These are phyloP conservation scores for Netelia virgata DNA, from an alignment of 2,888 invertebrate species.

Conservation along the genomic window DNA sequence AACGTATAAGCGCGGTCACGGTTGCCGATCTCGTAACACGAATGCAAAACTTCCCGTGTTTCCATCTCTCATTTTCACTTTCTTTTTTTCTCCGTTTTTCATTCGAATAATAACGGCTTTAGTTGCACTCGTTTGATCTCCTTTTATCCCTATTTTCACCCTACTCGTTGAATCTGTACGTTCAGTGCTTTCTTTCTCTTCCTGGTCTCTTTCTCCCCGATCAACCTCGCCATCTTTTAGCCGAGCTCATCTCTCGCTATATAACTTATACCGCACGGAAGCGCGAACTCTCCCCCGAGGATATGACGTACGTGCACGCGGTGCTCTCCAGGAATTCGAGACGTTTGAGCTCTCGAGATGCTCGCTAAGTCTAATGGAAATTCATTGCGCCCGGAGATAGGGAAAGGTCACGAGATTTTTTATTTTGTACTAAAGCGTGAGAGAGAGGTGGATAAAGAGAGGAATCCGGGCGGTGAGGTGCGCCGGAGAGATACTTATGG, in stretches of 20 bases:
- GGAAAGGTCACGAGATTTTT: constrained; percentile 48
- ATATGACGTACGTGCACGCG: constrained; percentile 55
- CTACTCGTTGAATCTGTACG: too few relatives aligned
- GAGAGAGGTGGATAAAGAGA: constrained; percentile 20
- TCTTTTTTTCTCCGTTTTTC: background rate
- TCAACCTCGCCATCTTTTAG: constrained; percentile 50
- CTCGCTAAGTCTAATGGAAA: constrained; percentile 56
- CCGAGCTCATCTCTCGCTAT: constrained; percentile 19
- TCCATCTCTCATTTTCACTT: constrained; percentile 15
- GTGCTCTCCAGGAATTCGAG: constrained; percentile 49
- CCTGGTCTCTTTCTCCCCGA: constrained; percentile 10
- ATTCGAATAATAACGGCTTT: constrained; percentile 56
- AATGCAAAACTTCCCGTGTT: constrained; percentile 57
- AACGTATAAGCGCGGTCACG: constrained; percentile 46
- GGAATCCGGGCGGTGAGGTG: constrained; percentile 14
- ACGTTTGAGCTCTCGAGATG: constrained; percentile 46
- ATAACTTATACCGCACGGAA: constrained; percentile 51
- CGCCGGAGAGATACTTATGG: constrained; percentile 24
- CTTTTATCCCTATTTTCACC: constrained; percentile 20
- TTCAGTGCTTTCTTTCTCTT: too few relatives aligned
- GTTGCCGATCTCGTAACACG: constrained; percentile 54
- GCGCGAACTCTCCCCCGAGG: constrained; percentile 47
- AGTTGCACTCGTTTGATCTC: constrained; percentile 30
- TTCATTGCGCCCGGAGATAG: constrained; percentile 48
- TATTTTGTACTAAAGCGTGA: background rate